Evolutionary conservation across 1,140 invertebrate species (phyloP).

Genomic region (Hyles euphorbiae): DNA sequence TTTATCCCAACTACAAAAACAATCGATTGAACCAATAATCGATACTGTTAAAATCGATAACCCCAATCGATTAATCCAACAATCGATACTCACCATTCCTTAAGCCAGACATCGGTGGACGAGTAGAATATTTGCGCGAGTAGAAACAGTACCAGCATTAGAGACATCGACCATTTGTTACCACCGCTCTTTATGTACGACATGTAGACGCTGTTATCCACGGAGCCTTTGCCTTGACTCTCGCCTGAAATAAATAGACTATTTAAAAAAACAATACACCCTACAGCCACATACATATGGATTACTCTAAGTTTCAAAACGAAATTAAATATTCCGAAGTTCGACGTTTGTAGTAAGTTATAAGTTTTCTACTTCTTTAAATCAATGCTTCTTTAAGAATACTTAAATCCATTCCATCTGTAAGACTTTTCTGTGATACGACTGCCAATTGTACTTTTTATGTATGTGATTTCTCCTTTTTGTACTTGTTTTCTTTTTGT

Average conservation of each 20-base stretch:
- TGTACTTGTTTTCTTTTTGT: too few species aligned
- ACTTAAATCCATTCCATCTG: too few species aligned
- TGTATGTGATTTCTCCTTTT: too few species aligned
- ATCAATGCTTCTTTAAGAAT: too few species aligned
- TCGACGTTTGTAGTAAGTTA: neutral
- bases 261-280: neutral
- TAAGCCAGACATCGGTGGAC: slow-evolving; percentile 62
- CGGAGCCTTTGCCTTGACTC: slow-evolving; percentile 56
- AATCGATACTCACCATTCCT: slow-evolving; percentile 49
- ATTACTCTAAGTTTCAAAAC: too few species aligned
- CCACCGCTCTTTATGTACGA: slow-evolving; percentile 77
- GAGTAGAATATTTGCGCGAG: slow-evolving; percentile 67
- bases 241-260: slow-evolving; percentile 42
- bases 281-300: too few species aligned
- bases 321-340: too few species aligned
- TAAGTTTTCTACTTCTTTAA: too few species aligned
- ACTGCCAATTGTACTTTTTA: slow-evolving; percentile 1
- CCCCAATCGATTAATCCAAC: neutral
- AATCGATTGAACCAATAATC: neutral
- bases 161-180: slow-evolving; percentile 58
- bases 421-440: neutral
- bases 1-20: neutral
- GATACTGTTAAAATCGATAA: neutral
- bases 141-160: slow-evolving; percentile 69
- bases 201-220: slow-evolving; percentile 68